These are phyloP conservation scores for Drosophila basisetae DNA, from an alignment of 2,888 invertebrate genomes.

Conservation along the genomic window DNA sequence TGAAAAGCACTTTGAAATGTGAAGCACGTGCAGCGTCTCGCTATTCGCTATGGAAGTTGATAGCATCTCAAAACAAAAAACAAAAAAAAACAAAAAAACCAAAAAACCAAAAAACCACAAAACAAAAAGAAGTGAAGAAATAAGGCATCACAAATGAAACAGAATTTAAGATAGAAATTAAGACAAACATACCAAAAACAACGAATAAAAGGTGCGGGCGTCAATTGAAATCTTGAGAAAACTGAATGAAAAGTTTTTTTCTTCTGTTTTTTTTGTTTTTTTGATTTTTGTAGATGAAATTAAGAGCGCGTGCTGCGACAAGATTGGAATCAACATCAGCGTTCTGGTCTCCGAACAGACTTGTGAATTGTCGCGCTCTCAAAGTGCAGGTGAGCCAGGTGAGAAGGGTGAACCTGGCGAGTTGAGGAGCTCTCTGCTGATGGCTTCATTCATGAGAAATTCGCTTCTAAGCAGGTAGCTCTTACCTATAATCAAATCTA, in stretches of 20 bases:
- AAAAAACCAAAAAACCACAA: not conserved
- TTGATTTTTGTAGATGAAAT: constrained; percentile 34
- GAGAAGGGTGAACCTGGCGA: not conserved
- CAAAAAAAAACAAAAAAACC: not conserved
- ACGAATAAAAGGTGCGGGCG: constrained; percentile 52
- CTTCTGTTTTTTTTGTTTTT: constrained; percentile 2
- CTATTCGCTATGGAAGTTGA: constrained; percentile 58
- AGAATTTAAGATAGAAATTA: constrained; percentile 70
- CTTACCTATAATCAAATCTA: constrained; percentile 2
- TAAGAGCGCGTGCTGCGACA: constrained; percentile 65
- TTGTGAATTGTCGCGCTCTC: constrained; percentile 53
- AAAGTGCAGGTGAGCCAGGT: constrained; percentile 8
- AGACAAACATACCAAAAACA: constrained; percentile 38
- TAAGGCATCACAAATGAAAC: constrained; percentile 59
- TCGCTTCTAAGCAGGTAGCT: constrained; percentile 45
- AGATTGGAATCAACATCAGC: constrained; percentile 42
- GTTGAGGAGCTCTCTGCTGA: constrained; percentile 19
- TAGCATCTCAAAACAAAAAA: constrained; percentile 53
- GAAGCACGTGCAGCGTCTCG: constrained; percentile 62
- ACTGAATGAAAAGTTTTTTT: constrained; percentile 67
- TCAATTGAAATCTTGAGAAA: constrained; percentile 53
- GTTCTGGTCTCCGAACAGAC: constrained; percentile 27
- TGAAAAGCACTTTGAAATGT: constrained; percentile 53
- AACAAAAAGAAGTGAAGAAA: constrained; percentile 1
- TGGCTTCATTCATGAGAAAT: constrained; percentile 69